phyloP scores from a whole-genome alignment of 1,140 invertebrate genomes.

The Cydia strobilella region DNA sequence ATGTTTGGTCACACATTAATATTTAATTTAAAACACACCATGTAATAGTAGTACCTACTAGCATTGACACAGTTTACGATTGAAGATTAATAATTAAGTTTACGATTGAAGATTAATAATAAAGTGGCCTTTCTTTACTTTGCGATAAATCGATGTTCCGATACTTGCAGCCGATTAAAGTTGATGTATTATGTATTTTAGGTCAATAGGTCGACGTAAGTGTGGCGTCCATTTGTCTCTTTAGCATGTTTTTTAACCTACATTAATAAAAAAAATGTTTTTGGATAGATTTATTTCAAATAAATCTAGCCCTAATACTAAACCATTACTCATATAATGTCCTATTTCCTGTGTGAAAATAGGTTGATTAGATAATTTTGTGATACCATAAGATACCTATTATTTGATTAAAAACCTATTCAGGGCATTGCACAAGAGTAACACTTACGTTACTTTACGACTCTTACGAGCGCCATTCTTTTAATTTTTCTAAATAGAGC shows the following conservation, averaged over 20 bases:
- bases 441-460: too few species aligned
- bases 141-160: constrained; percentile 7
- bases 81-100: constrained; percentile 5
- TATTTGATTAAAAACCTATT: too few species aligned
- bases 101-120: constrained; percentile 5
- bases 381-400: neutral
- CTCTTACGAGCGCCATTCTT: too few species aligned
- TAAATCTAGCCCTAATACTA: neutral
- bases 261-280: neutral
- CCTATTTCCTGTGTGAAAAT: neutral
- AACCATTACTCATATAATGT: neutral
- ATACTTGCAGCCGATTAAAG: neutral
- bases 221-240: neutral
- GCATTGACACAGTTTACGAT: constrained; percentile 6
- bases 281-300: neutral
- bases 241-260: neutral
- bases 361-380: neutral
- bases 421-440: too few species aligned
- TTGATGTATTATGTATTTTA: neutral
- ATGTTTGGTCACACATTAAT: too few species aligned
- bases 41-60: neutral
- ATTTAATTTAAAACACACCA: neutral
- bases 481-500: too few species aligned
- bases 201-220: neutral
- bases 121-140: neutral